These are phyloP conservation scores for Rhagophthalmus giganteus DNA, from an alignment of 2,888 invertebrate species.

Conservation along the genomic window DNA sequence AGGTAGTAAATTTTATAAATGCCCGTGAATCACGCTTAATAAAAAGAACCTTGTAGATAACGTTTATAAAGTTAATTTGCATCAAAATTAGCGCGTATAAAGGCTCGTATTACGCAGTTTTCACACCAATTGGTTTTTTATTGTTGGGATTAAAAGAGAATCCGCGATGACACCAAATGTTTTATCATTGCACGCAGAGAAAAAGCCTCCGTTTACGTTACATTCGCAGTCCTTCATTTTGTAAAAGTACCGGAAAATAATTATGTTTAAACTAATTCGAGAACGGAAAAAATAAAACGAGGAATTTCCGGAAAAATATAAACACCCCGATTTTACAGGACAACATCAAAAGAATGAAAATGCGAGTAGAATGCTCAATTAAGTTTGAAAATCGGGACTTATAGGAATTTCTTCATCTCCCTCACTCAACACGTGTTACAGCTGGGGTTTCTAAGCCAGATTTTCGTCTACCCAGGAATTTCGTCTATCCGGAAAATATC, in stretches of 20 bases:
- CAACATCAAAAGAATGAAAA: conserved; percentile 45
- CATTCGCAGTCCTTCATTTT: conserved; percentile 4
- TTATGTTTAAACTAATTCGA: neutral
- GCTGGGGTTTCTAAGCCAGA: conserved; percentile 15
- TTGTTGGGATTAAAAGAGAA: conserved; percentile 48
- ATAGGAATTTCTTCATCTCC: conserved; percentile 49
- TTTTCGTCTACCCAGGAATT: conserved; percentile 23
- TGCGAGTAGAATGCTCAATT: conserved; percentile 49
- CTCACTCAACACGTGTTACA: conserved; percentile 48
- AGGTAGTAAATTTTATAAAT: no score
- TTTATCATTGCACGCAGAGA: conserved; percentile 42
- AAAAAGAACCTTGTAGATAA: conserved; percentile 24
- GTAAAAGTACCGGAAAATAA: conserved; percentile 1
- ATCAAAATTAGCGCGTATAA: conserved; percentile 26
- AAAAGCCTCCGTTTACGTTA: conserved; percentile 20
- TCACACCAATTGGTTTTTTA: conserved; percentile 47
- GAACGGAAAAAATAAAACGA: no score
- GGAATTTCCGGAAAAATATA: conserved; percentile 11
- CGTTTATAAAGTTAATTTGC: conserved; percentile 27
- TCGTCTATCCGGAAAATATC: conserved; percentile 23
- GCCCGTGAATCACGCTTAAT: conserved; percentile 19
- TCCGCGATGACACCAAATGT: conserved; percentile 48
- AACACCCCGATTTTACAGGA: conserved; percentile 30
- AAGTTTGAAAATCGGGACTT: conserved; percentile 46
- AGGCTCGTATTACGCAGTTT: conserved; percentile 31